Base-by-base conservation (phyloP, 1,140 invertebrate genomes). In the Bursaphelenchus mucronatus region DNA sequence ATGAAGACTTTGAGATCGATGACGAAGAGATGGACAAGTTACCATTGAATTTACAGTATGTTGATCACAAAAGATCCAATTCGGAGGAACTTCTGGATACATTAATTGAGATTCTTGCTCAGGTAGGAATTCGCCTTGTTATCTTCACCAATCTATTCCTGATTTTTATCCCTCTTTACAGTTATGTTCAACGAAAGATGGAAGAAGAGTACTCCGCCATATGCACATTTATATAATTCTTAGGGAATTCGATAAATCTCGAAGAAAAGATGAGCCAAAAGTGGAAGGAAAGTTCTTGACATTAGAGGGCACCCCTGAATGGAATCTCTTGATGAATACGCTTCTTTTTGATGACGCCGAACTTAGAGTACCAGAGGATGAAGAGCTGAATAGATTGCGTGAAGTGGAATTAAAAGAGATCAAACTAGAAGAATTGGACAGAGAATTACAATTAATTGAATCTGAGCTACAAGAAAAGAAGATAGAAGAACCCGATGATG, bases 301-400 rank as follows among this genome's bases (percentile, higher is more conserved):
- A 17, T 50, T 59, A 39, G 57, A 59, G 13, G 57, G 57, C 5
- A 59, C 57, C 11, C 57, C 57, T 50, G 57, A 59, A 50, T 59
- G 57, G 57, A 59, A 59, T 50, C 57, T 59, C 1, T 44, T 59
- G 11, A 59, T 59, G 57, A 30, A 59, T 39, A 59, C 57, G 41
- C 41, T 59, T n/a, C 57, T 59, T 2, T 59, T 59, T 50, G 57
- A 59, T 44, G 57, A 59, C 7, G 40, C 13, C 40, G 57, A 59
- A 50, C 11, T 59, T 3, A 13, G 40, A 13, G 57, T 7, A 1
- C n/a, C 41, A 1, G 41, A 43, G 40, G 57, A 59, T 39, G 30
- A 30, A 30, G 30, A 30, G 30, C 30, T 30, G 30, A 30, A 5
- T 30, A 30, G 30, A 30, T 30, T 30, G 5, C 30, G 30, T 30